A percentile compares a stretch with the other conserved stretches of the same genome.
Evolutionary conservation across 2,113 vertebrate species (phyloP).

Genomic region (Sakesphorus luctuosus): DNA sequence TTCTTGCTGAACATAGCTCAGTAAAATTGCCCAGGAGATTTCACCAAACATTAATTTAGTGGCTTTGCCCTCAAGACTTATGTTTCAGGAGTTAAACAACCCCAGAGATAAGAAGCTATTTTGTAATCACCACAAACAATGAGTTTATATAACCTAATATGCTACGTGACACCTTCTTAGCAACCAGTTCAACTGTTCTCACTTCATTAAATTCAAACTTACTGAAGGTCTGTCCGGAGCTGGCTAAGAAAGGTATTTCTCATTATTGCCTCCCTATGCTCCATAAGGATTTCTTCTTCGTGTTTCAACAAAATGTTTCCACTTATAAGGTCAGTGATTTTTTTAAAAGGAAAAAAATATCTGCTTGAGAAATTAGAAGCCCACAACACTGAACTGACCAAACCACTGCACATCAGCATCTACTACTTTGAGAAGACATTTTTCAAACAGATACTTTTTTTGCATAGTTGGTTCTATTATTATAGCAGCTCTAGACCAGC

Average conservation of each 20-base stretch:
- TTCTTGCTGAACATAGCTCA: neutral
- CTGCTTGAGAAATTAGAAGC: neutral
- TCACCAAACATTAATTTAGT: neutral
- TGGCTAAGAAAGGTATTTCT: neutral
- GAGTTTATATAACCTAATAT: constrained; percentile 12
- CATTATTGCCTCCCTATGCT: neutral
- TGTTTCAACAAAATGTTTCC: neutral
- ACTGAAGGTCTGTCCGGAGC: neutral
- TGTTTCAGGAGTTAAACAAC: neutral
- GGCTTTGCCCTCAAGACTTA: neutral
- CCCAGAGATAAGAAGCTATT: constrained; percentile 5
- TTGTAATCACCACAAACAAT: neutral
- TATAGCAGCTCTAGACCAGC: neutral
- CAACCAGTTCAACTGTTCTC: constrained; percentile 16
- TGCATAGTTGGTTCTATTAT: neutral
- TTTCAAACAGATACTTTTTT: neutral
- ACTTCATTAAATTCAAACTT: constrained; percentile 23
- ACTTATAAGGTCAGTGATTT: neutral
- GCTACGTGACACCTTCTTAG: constrained; percentile 30
- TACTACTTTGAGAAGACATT: neutral
- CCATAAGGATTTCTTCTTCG: neutral
- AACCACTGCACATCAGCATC: neutral
- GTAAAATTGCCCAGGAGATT: neutral
- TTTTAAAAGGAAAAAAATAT: neutral
- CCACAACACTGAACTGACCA: neutral